phyloP scores from a whole-genome alignment of 2,888 invertebrate species.

The Sialis fuliginosa region DNA sequence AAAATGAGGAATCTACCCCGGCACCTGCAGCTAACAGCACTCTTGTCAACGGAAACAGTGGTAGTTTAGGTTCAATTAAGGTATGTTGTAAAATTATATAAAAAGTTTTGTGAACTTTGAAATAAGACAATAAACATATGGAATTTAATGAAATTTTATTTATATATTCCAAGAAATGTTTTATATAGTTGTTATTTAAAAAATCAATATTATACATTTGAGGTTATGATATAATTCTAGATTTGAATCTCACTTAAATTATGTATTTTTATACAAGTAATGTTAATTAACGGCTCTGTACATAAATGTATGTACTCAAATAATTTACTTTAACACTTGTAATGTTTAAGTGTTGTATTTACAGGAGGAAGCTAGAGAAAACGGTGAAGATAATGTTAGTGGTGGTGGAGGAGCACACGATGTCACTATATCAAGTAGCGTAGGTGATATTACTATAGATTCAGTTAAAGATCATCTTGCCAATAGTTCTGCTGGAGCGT shows the following conservation, averaged over 20 bases:
- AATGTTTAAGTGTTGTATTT: constrained; percentile 14
- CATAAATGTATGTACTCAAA: no score
- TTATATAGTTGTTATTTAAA: no score
- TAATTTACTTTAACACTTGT: neutral
- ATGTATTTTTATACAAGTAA: no score
- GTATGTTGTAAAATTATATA: neutral
- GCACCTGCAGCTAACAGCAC: constrained; percentile 8
- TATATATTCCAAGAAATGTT: neutral
- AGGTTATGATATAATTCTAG: no score
- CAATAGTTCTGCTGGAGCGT: constrained; percentile 21
- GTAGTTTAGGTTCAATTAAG: neutral
- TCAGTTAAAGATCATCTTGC: constrained; percentile 75
- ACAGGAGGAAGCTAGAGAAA: constrained; percentile 21
- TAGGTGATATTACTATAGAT: constrained; percentile 85
- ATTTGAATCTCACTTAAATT: no score
- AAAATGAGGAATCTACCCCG: constrained; percentile 15
- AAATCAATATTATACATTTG: no score
- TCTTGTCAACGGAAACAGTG: constrained; percentile 1
- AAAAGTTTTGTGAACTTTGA: neutral
- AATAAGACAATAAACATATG: neutral
- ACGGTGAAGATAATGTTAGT: constrained; percentile 32
- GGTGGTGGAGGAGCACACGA: constrained; percentile 17
- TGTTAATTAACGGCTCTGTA: no score
- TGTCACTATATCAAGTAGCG: constrained; percentile 37
- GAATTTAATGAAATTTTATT: neutral